Evolutionary conservation across 2,797 vertebrate species (phyloP), one percentile per base, ranked within the genome.

Genomic region (Ctenopoma multispine): DNA sequence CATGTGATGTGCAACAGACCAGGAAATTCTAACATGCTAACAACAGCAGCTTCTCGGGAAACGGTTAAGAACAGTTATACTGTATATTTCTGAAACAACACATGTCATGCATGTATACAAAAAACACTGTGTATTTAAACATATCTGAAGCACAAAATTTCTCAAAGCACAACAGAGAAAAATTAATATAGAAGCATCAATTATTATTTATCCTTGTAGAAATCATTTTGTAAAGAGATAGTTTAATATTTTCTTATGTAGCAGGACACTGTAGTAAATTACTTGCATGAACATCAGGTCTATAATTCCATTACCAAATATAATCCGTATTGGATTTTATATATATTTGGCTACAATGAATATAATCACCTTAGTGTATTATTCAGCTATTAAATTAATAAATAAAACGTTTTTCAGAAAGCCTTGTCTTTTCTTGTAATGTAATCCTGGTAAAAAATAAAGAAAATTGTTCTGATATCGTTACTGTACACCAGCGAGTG

Each of bases 1-100:
- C 75, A 79, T 80, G 54, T 64, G 69, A 23, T 53, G 82, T 69
- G 79, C 71, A 84, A 55, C 65, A 29, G 79, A 87, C 50, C 80
- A 18, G 60, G 23, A 75, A 48, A 68, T 44, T 72, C 75, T 66
- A 61, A 61, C 64, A 73, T 63, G 31, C 31, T 9, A 34, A 34
- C 63, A 55, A 46, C 53, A 67, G 68, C 65, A 59, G 67, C 14
- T 18, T 70, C 38, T 51, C n/a, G n/a, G n/a, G n/a, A n/a, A n/a
- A n/a, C n/a, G n/a, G n/a, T n/a, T n/a, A n/a, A n/a, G n/a, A n/a
- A n/a, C n/a, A n/a, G n/a, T n/a, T n/a, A n/a, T n/a, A n/a, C n/a
- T n/a, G n/a, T n/a, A n/a, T n/a, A n/a, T n/a, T n/a, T n/a, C n/a
- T n/a, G n/a, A 63, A 12, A 51, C 40, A 75, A 51, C n/a, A 5